These are phyloP conservation scores for Sinohyriopsis cumingii DNA, from an alignment of 2,888 invertebrate genomes.

Conservation along the genomic window DNA sequence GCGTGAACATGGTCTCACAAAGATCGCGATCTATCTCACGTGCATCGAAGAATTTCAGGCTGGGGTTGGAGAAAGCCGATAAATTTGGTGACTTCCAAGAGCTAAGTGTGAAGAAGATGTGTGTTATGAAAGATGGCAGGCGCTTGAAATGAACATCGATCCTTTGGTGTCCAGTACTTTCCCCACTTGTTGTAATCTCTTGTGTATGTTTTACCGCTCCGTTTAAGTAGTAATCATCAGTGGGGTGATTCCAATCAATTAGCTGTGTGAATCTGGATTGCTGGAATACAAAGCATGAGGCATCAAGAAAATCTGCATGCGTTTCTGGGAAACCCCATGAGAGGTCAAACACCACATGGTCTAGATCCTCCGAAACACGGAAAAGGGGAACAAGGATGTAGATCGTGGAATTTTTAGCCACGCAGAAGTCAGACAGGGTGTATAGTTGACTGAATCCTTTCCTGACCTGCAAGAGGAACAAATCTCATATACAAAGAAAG, in stretches of 20 bases:
- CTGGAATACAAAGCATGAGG: conserved; percentile 17
- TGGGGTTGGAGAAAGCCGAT: conserved; percentile 17
- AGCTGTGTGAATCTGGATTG: conserved; percentile 12
- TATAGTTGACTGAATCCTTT: too few species aligned
- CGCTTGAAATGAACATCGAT: conserved; percentile 20
- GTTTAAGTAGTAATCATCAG: conserved; percentile 13
- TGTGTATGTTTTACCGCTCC: conserved; percentile 10
- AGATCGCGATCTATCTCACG: conserved; percentile 7
- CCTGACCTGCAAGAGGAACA: too few species aligned
- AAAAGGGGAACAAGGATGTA: conserved; percentile 17
- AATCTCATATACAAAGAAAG: too few species aligned
- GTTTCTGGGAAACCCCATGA: conserved; percentile 18
- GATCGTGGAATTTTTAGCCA: conserved; percentile 9
- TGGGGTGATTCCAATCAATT: conserved; percentile 20
- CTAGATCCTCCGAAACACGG: conserved; percentile 17
- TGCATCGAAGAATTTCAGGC: conserved; percentile 23
- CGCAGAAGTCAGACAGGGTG: conserved; percentile 11
- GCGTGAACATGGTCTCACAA: conserved; percentile 21
- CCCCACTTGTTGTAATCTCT: conserved; percentile 10
- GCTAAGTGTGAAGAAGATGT: conserved; percentile 22
- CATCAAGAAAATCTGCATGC: conserved; percentile 23
- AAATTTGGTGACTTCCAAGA: conserved; percentile 26
- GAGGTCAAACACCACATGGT: conserved; percentile 23
- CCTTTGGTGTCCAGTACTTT: conserved; percentile 19
- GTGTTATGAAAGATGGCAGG: conserved; percentile 17